phyloP scores from a whole-genome alignment of 2,888 invertebrate genomes.

The Furcula furcula region DNA sequence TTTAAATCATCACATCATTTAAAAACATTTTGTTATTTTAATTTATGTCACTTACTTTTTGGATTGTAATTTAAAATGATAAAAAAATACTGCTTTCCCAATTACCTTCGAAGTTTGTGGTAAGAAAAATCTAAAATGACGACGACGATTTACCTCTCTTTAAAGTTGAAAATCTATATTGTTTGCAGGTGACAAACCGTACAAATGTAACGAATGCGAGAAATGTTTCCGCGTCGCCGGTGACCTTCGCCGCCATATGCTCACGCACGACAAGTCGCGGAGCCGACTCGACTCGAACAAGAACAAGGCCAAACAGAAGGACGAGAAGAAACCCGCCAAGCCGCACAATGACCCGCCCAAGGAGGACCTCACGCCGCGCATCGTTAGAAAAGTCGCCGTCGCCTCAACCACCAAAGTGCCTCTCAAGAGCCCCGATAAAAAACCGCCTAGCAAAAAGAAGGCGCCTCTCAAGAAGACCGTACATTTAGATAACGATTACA shows the following conservation, averaged over 20 bases:
- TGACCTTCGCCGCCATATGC: slow-evolving; percentile 90
- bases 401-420: slow-evolving; percentile 21
- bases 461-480: slow-evolving; percentile 47
- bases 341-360: too few relatives aligned
- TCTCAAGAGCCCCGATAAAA: slow-evolving; percentile 13
- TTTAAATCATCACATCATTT: too few relatives aligned
- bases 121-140: too few relatives aligned
- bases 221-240: slow-evolving; percentile 92
- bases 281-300: slow-evolving; percentile 32
- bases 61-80: too few relatives aligned
- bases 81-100: too few relatives aligned
- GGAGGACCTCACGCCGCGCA: neutral
- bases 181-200: slow-evolving; percentile 85
- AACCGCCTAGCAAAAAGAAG: slow-evolving; percentile 23
- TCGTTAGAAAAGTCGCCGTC: slow-evolving; percentile 24
- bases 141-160: too few relatives aligned
- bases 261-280: slow-evolving; percentile 83
- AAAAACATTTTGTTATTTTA: too few relatives aligned
- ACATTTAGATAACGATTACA: slow-evolving; percentile 35
- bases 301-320: slow-evolving; percentile 23
- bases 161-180: neutral
- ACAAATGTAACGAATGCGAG: slow-evolving; percentile 87
- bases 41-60: too few relatives aligned
- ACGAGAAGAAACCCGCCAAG: neutral
- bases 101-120: too few relatives aligned